Evolutionary conservation across 2,888 invertebrate genomes (phyloP).

Genomic region (Rotaria macrura): DNA sequence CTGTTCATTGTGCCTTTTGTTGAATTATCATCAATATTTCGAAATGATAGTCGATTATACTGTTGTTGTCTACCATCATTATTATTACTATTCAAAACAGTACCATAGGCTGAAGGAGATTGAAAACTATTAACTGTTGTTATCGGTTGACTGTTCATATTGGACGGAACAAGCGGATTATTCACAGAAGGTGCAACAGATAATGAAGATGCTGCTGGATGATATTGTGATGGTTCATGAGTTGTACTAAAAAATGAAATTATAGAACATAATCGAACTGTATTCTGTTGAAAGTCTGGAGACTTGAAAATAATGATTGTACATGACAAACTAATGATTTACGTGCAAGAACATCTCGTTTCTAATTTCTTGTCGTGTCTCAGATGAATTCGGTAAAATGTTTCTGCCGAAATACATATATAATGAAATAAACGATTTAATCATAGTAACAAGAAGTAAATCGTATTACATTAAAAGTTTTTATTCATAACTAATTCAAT

Average conservation of each 20-base stretch:
- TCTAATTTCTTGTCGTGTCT: too few species aligned
- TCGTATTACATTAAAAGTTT: too few species aligned
- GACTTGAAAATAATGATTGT: too few species aligned
- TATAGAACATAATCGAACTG: too few species aligned
- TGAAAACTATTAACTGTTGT: neutral
- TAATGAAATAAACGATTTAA: too few species aligned
- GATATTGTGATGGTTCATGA: neutral
- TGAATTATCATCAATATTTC: neutral
- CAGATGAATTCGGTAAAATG: too few species aligned
- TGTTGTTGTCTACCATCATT: neutral
- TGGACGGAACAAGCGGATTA: neutral
- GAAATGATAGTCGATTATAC: neutral
- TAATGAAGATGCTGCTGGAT: neutral
- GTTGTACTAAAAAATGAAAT: neutral
- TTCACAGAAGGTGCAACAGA: neutral
- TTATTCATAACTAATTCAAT: too few species aligned
- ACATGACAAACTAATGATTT: too few species aligned
- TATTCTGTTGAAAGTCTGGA: too few species aligned
- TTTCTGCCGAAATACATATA: too few species aligned
- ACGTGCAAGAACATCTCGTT: too few species aligned
- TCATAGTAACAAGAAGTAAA: too few species aligned
- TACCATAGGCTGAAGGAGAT: neutral
- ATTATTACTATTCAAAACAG: neutral
- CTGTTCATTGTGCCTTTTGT: neutral
- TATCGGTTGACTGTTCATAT: conserved; percentile 13